Evolutionary conservation across 2,797 vertebrate species (phyloP).

Genomic region (Enteromius unitaeniatus): DNA sequence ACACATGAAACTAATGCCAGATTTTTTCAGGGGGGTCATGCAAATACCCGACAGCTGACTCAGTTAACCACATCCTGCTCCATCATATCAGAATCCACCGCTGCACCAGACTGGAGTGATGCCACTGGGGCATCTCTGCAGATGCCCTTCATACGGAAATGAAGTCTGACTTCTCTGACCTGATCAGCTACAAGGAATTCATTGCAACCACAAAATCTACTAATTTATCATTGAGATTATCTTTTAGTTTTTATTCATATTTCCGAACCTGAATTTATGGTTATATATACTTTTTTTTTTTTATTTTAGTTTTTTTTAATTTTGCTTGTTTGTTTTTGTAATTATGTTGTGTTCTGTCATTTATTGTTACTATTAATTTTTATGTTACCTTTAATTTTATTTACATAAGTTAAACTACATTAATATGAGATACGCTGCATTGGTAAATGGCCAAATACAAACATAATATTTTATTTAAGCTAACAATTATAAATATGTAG

Average conservation of each 20-base stretch:
- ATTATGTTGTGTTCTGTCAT: neutral
- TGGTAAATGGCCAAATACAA: neutral
- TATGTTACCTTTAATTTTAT: neutral
- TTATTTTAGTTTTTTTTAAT: too few species aligned
- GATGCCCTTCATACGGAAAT: slow-evolving; percentile 3
- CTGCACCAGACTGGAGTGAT: slow-evolving; percentile 18
- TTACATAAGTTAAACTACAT: too few species aligned
- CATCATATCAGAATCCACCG: slow-evolving; percentile 4
- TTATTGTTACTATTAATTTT: too few species aligned
- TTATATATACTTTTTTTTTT: neutral
- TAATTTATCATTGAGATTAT: neutral
- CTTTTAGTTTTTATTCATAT: neutral
- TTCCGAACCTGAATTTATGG: neutral
- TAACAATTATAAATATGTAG: neutral
- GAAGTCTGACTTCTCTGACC: neutral
- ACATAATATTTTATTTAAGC: neutral
- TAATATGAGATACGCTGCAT: too few species aligned
- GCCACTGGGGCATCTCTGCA: neutral
- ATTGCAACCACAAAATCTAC: neutral
- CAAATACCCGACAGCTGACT: slow-evolving; percentile 69
- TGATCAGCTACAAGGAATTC: neutral
- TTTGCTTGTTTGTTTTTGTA: too few species aligned
- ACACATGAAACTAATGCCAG: slow-evolving; percentile 63
- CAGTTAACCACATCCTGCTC: slow-evolving; percentile 34
- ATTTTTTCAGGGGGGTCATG: slow-evolving; percentile 64